Percentiles rank a stretch among this genome's conserved stretches.
phyloP scores from a whole-genome alignment of 2,113 vertebrate genomes.

The Rattus norvegicus region DNA sequence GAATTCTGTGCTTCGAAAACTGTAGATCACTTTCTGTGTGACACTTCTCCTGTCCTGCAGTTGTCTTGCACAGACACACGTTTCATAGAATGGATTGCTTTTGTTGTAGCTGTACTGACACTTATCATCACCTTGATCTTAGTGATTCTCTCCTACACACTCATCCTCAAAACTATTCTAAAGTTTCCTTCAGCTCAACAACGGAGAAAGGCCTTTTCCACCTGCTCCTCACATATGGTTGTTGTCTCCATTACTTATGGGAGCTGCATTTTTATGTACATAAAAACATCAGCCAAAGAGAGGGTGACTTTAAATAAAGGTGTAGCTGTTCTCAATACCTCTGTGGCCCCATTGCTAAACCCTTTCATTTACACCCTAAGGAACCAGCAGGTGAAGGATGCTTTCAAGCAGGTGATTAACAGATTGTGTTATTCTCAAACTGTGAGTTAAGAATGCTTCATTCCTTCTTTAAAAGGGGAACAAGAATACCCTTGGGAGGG shows the following conservation, averaged over 20 bases:
- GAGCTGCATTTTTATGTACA: constrained; percentile 78
- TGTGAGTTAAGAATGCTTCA: not conserved
- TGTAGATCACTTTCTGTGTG: constrained; percentile 69
- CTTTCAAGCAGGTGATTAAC: not conserved
- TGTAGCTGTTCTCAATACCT: constrained; percentile 2
- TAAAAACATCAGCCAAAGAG: constrained; percentile 69
- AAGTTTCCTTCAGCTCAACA: constrained; percentile 61
- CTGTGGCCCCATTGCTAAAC: constrained; percentile 55
- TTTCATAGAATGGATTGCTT: constrained; percentile 31
- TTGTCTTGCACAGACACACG: constrained; percentile 68
- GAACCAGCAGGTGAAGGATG: constrained; percentile 54
- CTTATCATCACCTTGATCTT: constrained; percentile 42
- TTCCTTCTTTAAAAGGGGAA: too few relatives aligned
- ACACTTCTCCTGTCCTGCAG: constrained; percentile 21
- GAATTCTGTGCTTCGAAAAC: constrained; percentile 65
- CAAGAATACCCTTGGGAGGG: too few relatives aligned
- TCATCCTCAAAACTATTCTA: constrained; percentile 67
- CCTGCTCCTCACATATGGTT: constrained; percentile 74
- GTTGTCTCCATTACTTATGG: constrained; percentile 75
- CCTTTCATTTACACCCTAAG: constrained; percentile 53
- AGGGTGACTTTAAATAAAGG: constrained; percentile 58
- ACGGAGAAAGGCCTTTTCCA: constrained; percentile 74
- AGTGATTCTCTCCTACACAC: constrained; percentile 56
- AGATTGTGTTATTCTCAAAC: not conserved
- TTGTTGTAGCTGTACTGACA: constrained; percentile 49